Percentiles rank a stretch among this genome's conserved stretches.
phyloP scores from a whole-genome alignment of 2,113 vertebrate genomes.

The Syrrhaptes paradoxus region DNA sequence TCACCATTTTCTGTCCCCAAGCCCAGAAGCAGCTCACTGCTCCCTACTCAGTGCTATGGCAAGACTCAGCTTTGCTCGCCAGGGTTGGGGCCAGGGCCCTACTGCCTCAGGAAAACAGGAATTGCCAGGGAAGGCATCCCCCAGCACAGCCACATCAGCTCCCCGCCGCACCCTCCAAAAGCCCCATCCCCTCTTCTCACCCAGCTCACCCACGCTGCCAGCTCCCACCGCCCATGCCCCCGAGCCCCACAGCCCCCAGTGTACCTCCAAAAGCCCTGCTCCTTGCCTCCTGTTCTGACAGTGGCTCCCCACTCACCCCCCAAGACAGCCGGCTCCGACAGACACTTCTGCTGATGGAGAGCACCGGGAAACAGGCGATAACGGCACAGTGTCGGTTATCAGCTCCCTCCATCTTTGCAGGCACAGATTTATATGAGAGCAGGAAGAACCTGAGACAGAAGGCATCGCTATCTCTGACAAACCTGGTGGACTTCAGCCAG shows the following conservation, averaged over 20 bases:
- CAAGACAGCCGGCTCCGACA: not conserved
- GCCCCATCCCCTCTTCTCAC: not conserved
- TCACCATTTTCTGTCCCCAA: not conserved
- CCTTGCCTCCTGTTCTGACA: fast-evolving
- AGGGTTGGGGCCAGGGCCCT: not conserved
- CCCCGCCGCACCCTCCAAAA: fast-evolving
- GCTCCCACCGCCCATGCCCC: not conserved
- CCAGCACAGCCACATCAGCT: not conserved
- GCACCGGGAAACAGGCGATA: not conserved
- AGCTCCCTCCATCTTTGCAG: not conserved
- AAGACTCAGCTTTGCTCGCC: not conserved
- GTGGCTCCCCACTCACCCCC: not conserved
- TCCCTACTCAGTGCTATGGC: fast-evolving
- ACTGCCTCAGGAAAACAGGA: not conserved
- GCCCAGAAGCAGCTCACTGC: fast-evolving
- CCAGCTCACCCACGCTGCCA: fast-evolving
- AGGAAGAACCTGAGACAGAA: not conserved
- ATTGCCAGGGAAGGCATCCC: too few relatives aligned
- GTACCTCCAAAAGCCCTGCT: not conserved
- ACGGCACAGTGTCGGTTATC: not conserved
- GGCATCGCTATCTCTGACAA: not conserved
- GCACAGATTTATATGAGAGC: not conserved
- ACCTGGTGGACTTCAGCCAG: not conserved
- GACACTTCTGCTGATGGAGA: fast-evolving
- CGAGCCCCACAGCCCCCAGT: fast-evolving